Evolutionary conservation across 92 coral and sea anemone species (phyloP), one percentile per base, ranked within the genome.

Genomic region (Porites rus): DNA sequence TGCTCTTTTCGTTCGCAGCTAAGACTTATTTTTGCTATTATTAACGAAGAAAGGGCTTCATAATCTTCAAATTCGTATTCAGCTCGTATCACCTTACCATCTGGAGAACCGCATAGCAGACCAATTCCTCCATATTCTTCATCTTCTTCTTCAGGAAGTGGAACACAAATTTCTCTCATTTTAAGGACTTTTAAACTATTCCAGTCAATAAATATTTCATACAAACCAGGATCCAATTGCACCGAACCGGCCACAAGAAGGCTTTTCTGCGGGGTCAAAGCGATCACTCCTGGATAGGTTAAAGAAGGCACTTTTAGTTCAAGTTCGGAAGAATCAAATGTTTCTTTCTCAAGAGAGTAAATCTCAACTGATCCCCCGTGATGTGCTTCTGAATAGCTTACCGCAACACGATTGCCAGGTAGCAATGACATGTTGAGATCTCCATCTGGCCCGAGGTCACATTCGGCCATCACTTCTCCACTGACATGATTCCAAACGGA

Each of bases 401-500:
- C 74, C 38, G 75, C 89, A 51, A 89, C n/a, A 8, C 12, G 77
- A 25, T 77, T 31, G 1, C 78, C 89, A 6, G 89, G 90, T 3
- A 84, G 53, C 24, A 84, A 89, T 9, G 78, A 1, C 51, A 69
- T 38, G 38, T 89, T 81, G 24, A 53, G 10, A 38, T 70, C 56
- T 66, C 53, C 66, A 6, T 89, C 89, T 59, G 75, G 38, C 25
- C 62, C 13, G 12, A 72, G 70, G 5, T 38, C 65, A 74, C 84
- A 84, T 20, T 73, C 51, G 12, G 81, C 86, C 11, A 78, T 24
- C 6, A 89, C 81, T 52, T 68, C 20, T 72, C 60, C 79, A 53
- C 70, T 78, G 80, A n/a, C 17, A 18, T 89, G 85, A 77, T 73
- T 46, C 92, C 92, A 89, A 19, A 89, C 62, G 21, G 61, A 84